phyloP scores from a whole-genome alignment of 2,797 vertebrate species.

The Enoplosus armatus region DNA sequence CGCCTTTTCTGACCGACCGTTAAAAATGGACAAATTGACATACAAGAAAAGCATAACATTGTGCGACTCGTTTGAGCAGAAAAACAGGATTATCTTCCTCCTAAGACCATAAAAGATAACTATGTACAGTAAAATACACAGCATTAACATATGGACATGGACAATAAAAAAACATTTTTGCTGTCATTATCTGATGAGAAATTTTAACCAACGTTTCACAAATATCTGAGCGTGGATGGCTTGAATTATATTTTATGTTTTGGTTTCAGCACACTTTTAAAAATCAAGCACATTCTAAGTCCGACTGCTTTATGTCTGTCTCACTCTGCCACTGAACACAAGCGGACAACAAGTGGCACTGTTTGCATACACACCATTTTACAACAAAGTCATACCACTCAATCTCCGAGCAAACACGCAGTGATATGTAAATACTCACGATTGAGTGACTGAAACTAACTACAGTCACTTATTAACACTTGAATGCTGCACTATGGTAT shows the following conservation, averaged over 20 bases:
- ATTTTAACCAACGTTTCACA: background rate
- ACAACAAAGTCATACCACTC: conserved; percentile 18
- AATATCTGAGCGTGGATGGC: no score
- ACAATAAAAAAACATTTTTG: no score
- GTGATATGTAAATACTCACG: conserved; percentile 37
- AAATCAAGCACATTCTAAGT: background rate
- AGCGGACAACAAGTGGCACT: conserved; percentile 2
- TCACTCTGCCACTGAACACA: background rate
- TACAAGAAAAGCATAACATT: conserved; percentile 30
- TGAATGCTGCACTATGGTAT: background rate
- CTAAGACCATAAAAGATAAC: conserved; percentile 7
- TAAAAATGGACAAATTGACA: conserved; percentile 53
- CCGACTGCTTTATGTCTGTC: conserved; percentile 1
- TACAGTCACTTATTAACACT: background rate
- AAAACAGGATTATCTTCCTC: conserved; percentile 10
- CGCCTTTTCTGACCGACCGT: conserved; percentile 40
- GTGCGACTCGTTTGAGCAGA: conserved; percentile 50
- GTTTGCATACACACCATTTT: conserved; percentile 32
- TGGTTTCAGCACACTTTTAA: background rate
- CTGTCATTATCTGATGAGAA: background rate
- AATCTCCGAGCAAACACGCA: conserved; percentile 39
- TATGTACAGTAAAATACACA: background rate
- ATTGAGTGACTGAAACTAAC: background rate
- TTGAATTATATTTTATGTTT: no score
- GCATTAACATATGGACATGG: background rate